Conservation (phyloP, 1,140 invertebrate genomes). For the Spodoptera frugiperda region DNA sequence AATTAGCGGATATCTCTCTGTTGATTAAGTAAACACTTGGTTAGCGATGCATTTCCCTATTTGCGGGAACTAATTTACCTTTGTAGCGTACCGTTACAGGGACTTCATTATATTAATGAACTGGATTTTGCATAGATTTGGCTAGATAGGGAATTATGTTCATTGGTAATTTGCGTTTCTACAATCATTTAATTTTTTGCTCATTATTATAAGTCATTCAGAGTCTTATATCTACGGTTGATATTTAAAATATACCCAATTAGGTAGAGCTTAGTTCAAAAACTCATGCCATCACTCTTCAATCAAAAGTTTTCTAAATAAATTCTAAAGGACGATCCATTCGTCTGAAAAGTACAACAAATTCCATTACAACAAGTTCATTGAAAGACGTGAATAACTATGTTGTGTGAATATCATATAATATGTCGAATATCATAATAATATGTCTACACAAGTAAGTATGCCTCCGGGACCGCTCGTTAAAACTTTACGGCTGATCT, state of each 20-base stretch:
- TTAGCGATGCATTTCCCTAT: slow-evolving; percentile 17
- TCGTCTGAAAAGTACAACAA: background rate
- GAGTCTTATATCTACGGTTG: no score
- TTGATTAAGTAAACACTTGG: slow-evolving; percentile 20
- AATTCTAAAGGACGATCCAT: background rate
- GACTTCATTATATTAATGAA: background rate
- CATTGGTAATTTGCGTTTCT: background rate
- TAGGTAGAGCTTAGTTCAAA: no score
- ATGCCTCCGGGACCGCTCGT: slow-evolving; percentile 12
- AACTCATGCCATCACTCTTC: no score
- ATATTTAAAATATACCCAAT: no score
- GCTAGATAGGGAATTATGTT: background rate
- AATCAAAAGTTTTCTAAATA: no score
- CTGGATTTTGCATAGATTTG: background rate
- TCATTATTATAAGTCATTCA: no score
- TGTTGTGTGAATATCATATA: slow-evolving; percentile 1
- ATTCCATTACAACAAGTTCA: slow-evolving; percentile 1
- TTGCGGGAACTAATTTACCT: slow-evolving; percentile 15
- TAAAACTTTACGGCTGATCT: slow-evolving; percentile 38
- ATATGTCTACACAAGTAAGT: background rate
- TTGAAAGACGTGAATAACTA: background rate
- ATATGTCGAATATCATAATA: no score
- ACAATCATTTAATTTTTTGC: no score
- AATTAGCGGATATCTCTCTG: slow-evolving; percentile 26
- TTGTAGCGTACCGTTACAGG: background rate